Evolutionary conservation across 2,113 vertebrate genomes (phyloP).

Genomic region (Nipponia nippon): DNA sequence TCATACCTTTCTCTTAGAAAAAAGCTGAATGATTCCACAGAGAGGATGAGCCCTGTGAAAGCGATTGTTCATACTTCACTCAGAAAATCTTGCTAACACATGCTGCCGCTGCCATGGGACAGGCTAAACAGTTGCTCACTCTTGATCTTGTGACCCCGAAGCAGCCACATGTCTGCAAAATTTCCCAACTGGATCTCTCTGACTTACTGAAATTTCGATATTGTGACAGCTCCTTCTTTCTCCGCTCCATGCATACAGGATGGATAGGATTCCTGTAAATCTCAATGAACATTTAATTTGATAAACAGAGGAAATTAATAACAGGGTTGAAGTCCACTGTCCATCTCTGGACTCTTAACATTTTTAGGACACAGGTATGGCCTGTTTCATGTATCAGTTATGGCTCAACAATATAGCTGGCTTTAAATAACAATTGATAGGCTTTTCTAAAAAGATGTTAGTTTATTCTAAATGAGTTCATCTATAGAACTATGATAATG

Average conservation of each 20-base stretch:
- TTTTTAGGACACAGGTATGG: background rate
- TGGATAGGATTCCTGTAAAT: background rate
- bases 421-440: background rate
- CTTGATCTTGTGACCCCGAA: background rate
- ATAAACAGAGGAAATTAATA: background rate
- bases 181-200: background rate
- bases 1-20: background rate
- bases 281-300: background rate
- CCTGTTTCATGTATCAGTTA: background rate
- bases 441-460: background rate
- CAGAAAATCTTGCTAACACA: background rate
- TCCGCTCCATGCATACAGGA: fast-evolving
- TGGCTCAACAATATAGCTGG: background rate
- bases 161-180: background rate
- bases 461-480: background rate
- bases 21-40: background rate
- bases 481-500: background rate
- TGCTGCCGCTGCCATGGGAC: background rate
- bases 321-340: background rate
- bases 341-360: background rate
- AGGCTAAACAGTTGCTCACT: background rate
- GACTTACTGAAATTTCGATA: background rate
- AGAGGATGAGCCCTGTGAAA: background rate
- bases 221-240: background rate
- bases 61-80: background rate